Conservation (phyloP, 2,888 invertebrate genomes). For the Drosophila siamana region DNA sequence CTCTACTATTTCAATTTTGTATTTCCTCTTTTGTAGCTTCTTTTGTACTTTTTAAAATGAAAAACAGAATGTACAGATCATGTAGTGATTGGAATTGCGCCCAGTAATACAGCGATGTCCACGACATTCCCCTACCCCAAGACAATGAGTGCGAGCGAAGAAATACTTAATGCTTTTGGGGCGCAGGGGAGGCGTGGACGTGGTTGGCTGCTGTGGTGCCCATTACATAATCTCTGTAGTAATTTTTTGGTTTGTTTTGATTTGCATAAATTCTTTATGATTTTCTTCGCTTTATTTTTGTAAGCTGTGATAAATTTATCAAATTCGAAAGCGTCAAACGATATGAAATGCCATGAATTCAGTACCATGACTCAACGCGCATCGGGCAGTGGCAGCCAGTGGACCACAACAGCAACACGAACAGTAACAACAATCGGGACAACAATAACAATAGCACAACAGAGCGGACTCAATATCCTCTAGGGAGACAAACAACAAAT, state of each 20-base stretch:
- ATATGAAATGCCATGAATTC: conserved; percentile 53
- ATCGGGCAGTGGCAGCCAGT: conserved; percentile 59
- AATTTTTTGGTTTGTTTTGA: conserved; percentile 36
- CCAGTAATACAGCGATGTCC: conserved; percentile 55
- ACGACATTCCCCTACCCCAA: conserved; percentile 20
- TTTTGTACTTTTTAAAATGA: conserved; percentile 57
- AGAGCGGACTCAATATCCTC: conserved; percentile 56
- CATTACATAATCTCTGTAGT: conserved; percentile 56
- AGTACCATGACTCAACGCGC: conserved; percentile 46
- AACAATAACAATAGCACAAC: conserved; percentile 28
- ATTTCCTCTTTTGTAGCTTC: conserved; percentile 65
- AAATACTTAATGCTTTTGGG: conserved; percentile 59
- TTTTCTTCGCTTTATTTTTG: conserved; percentile 68
- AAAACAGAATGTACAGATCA: conserved; percentile 40
- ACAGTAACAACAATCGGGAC: conserved; percentile 32
- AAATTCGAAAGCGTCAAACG: conserved; percentile 79
- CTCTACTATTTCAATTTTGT: conserved; percentile 61
- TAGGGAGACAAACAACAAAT: conserved; percentile 74
- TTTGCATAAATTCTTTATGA: conserved; percentile 66
- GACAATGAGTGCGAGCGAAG: conserved; percentile 71
- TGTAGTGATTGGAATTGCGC: conserved; percentile 48
- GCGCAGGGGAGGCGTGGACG: conserved; percentile 44
- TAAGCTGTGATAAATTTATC: conserved; percentile 79
- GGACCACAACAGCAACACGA: conserved; percentile 37
- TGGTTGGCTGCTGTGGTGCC: conserved; percentile 45